These are phyloP conservation scores for Mesitornis unicolor DNA, from an alignment of 2,113 vertebrate genomes.

Conservation along the genomic window DNA sequence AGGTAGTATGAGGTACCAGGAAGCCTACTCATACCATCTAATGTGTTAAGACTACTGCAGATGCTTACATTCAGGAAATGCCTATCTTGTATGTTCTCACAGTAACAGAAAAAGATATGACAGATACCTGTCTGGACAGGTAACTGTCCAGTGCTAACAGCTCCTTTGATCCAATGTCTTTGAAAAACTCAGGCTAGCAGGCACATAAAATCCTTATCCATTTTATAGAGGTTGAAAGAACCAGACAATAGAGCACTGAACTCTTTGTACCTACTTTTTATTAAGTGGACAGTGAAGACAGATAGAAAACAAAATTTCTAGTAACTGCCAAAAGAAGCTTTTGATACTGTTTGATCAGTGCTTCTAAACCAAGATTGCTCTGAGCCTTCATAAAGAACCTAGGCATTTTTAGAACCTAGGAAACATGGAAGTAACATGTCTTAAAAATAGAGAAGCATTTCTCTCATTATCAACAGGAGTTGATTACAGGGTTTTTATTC, in stretches of 20 bases:
- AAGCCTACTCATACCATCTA: neutral
- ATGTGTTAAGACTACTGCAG: neutral
- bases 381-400: neutral
- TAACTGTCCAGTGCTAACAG: neutral
- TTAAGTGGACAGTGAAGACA: neutral
- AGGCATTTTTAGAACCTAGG: neutral
- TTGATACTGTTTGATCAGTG: neutral
- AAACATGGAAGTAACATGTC: accelerated
- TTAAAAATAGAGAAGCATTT: neutral
- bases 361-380: neutral
- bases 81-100: neutral
- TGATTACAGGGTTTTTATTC: neutral
- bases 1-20: neutral
- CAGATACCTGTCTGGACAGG: neutral
- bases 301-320: neutral
- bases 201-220: neutral
- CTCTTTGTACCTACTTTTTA: neutral
- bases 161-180: neutral
- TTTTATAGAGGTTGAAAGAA: neutral
- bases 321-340: neutral
- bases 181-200: neutral
- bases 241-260: neutral
- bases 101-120: neutral
- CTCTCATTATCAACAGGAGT: neutral
- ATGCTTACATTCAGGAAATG: neutral